Percentiles rank a stretch among this genome's conserved stretches.
Evolutionary conservation across 2,797 vertebrate species (phyloP).

Genomic region (Macropus fuliginosus): DNA sequence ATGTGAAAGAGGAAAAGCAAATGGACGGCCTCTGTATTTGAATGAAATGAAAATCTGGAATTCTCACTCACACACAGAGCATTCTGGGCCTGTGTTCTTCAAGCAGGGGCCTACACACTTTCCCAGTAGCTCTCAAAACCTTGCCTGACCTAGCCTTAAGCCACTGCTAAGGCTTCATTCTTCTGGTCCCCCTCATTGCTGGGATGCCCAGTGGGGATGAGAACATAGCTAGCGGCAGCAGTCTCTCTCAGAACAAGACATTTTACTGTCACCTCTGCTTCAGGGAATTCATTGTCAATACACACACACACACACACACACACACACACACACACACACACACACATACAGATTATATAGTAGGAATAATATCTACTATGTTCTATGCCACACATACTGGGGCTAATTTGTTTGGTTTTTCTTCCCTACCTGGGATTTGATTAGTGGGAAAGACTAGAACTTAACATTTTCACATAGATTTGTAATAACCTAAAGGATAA

Average conservation of each 20-base stretch:
- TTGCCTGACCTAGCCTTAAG: neutral
- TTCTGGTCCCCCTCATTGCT: neutral
- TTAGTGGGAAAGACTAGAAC: too few relatives aligned
- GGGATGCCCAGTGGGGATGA: neutral
- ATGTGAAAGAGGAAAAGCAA: slow-evolving; percentile 23
- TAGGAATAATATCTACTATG: neutral
- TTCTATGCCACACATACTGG: neutral
- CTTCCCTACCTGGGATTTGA: neutral
- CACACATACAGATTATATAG: neutral
- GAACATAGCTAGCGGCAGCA: neutral
- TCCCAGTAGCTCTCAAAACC: neutral
- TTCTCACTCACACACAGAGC: neutral
- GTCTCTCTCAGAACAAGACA: neutral
- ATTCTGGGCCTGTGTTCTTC: neutral
- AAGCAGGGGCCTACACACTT: neutral
- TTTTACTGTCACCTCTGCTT: neutral
- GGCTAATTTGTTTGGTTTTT: neutral
- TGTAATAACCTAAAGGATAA: too few relatives aligned
- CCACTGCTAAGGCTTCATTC: neutral
- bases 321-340: too few relatives aligned
- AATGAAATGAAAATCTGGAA: slow-evolving; percentile 28
- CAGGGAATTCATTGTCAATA: neutral
- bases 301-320: neutral
- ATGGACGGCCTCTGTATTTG: slow-evolving; percentile 3
- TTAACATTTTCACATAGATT: too few relatives aligned